A percentile compares a stretch with the other conserved stretches of the same genome.
These are phyloP conservation scores for Mylabris phalerata DNA, from an alignment of 1,140 invertebrate species.

Conservation along the genomic window DNA sequence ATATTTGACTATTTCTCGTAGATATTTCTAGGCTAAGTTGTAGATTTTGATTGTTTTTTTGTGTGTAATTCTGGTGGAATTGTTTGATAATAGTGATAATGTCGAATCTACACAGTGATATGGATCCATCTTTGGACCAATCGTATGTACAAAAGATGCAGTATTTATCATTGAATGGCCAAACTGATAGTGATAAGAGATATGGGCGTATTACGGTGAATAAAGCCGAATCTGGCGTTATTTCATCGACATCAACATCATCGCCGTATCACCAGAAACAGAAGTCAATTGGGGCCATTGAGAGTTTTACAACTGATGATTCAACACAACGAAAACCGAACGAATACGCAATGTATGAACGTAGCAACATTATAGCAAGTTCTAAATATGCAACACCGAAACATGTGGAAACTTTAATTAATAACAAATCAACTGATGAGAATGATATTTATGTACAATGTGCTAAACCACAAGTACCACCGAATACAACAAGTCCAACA, in stretches of 20 bases:
- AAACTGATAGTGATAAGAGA: conserved; percentile 21
- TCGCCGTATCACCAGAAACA: conserved; percentile 31
- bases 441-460: conserved; percentile 40
- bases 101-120: conserved; percentile 7
- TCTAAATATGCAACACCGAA: conserved; percentile 72
- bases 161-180: conserved; percentile 26
- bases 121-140: conserved; percentile 24
- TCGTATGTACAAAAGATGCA: conserved; percentile 31
- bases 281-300: conserved; percentile 45
- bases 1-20: too few species aligned
- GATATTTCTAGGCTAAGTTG: too few species aligned
- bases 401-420: conserved; percentile 51
- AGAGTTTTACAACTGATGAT: conserved; percentile 47
- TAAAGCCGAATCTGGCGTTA: conserved; percentile 22
- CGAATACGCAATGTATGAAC: conserved; percentile 59
- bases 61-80: background rate
- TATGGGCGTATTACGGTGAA: conserved; percentile 29
- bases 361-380: conserved; percentile 59
- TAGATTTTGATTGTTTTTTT: background rate
- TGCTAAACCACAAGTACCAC: conserved; percentile 44
- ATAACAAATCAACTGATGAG: conserved; percentile 28
- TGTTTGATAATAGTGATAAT: background rate
- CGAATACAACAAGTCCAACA: conserved; percentile 46
- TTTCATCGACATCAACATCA: background rate
- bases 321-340: conserved; percentile 26